Evolutionary conservation across 2,113 vertebrate species (phyloP).

Genomic region (Hirundichthys speculiger): DNA sequence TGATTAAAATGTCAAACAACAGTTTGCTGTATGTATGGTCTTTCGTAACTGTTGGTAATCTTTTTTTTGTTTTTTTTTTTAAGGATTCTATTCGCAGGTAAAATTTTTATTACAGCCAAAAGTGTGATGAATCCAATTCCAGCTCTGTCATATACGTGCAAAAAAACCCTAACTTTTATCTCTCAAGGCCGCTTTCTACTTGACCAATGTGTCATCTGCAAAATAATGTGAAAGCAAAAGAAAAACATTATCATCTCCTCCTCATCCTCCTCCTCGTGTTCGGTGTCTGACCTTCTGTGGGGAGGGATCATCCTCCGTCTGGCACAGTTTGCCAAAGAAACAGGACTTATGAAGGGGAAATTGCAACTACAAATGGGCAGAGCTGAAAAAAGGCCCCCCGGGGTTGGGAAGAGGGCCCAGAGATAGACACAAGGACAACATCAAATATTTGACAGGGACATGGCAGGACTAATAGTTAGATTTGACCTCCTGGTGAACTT

Average conservation of each 20-base stretch:
- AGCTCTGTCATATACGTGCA: background rate
- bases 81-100: no score
- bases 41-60: no score
- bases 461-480: slow-evolving; percentile 41
- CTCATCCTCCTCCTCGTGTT: slow-evolving; percentile 55
- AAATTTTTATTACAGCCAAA: no score
- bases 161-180: background rate
- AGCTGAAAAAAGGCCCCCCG: slow-evolving; percentile 29
- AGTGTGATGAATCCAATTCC: no score
- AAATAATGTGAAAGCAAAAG: slow-evolving; percentile 19
- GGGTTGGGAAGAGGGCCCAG: slow-evolving; percentile 38
- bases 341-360: slow-evolving; percentile 78
- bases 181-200: slow-evolving; percentile 5
- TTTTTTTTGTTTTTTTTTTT: no score
- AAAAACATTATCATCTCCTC: slow-evolving; percentile 51
- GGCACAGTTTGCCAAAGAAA: slow-evolving; percentile 67
- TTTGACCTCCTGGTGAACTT: slow-evolving; percentile 65
- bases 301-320: slow-evolving; percentile 66
- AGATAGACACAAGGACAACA: slow-evolving; percentile 20
- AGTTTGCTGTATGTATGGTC: no score
- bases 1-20: no score
- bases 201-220: slow-evolving; percentile 14
- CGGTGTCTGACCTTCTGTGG: slow-evolving; percentile 62
- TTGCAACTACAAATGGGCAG: slow-evolving; percentile 73
- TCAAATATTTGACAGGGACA: slow-evolving; percentile 52